Evolutionary conservation across 2,113 vertebrate species (phyloP), one percentile per base, ranked within the genome.

Genomic region (Eubucco bourcierii): DNA sequence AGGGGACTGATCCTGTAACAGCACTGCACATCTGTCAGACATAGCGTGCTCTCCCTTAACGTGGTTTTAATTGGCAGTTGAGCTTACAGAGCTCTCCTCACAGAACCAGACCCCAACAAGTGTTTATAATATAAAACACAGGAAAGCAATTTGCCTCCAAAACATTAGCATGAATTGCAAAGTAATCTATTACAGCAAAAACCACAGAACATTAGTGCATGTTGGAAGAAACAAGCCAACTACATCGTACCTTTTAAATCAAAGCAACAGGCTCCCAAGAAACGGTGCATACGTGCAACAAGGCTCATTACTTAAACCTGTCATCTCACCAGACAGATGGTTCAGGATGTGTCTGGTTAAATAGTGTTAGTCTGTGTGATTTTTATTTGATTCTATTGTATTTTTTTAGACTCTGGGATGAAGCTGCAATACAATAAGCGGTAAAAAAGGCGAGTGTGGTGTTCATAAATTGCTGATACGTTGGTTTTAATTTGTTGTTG

Each of bases 381-480:
- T 46, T 47, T 41, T 41, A 41, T 41, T 41, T 41, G 5, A 13
- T 41, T 41, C 41, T 41, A 3, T 31, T 6, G 73, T 90, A 92
- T 34, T 52, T 16, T 59, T 76, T 67, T 53, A 73, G 55, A 60
- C 73, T 63, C 52, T 80, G 84, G 31, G 46, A 27, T 58, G 41
- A 84, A 84, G 11, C 4, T 70, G 80, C 88, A 95, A 95, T 90
- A 94, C 64, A 94, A 90, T 89, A 87, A 33, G 60, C 70, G 52
- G 55, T 65, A 84, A 93, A 86, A 84, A 77, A 76, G 53, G 75
- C 84, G 94, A 94, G 6, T 64, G 56, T 70, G 61, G 47, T 81
- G 52, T 88, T 95, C 93, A 52, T 88, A 90, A 92, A 91, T 82
- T 97, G 92, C 94, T 95, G 95, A 86, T 56, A 92, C 84, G 37